Conservation (phyloP, 2,888 invertebrate species). For the Pollenia amentaria region DNA sequence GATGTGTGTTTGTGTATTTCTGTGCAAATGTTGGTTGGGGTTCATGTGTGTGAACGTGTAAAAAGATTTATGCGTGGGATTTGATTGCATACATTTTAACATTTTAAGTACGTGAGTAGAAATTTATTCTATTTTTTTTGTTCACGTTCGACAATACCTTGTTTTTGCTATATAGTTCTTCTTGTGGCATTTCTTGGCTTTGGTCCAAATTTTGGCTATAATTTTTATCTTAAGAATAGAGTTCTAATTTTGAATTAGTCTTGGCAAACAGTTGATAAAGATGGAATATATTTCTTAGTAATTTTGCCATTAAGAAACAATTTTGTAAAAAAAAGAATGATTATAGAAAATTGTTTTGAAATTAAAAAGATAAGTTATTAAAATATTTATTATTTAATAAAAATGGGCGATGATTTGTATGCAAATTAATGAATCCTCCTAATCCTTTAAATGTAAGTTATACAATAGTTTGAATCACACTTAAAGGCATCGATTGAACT, state of each 20-base stretch:
- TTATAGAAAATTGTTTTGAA: no score
- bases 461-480: no score
- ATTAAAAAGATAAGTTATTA: not conserved
- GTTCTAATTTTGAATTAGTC: slow-evolving; percentile 28
- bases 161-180: not conserved
- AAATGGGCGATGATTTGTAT: no score
- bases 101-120: slow-evolving; percentile 55
- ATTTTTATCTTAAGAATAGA: not conserved
- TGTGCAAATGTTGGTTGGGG: not conserved
- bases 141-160: slow-evolving; percentile 32
- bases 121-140: slow-evolving; percentile 50
- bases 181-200: not conserved
- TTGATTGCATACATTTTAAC: slow-evolving; percentile 38
- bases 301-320: no score
- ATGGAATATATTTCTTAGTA: not conserved
- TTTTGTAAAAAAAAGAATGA: no score
- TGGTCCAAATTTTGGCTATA: not conserved
- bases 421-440: no score
- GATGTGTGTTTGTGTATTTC: not conserved
- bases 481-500: no score
- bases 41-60: slow-evolving; percentile 5
- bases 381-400: no score
- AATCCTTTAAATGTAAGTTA: no score
- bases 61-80: slow-evolving; percentile 39
- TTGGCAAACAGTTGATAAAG: slow-evolving; percentile 43